Base-by-base conservation (phyloP, 2,113 vertebrate genomes). In the Ptilorrhoa leucosticta region DNA sequence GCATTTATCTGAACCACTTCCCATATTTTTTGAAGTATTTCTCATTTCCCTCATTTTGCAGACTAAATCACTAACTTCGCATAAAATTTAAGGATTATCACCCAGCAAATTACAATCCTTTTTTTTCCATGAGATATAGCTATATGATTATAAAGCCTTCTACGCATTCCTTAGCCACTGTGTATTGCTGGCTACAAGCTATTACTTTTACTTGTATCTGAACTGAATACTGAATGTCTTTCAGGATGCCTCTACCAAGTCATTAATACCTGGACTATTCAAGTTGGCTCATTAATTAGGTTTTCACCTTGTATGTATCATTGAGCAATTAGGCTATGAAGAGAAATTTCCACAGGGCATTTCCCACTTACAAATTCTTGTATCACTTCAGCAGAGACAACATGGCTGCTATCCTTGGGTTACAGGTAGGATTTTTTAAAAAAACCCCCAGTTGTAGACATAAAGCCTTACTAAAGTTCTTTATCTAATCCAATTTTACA, bases 401-500 rank as follows among this genome's bases (percentile, higher is more conserved):
- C 35, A 22, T 51, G 40, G 72, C 64, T 88, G 47, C 42, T 90
- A 20, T n/a, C 50, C 50, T 76, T 26, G 12, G 11, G 39, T 47
- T 86, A 76, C 18, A 45, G 50, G 15, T 3, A 50, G 68, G n/a
- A 66, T 24, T 10, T 14, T 22, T 23, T 9, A 5, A 19, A 51
- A 44, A 58, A 16, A 42, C 54, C 54, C 56, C 13, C 39, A 61
- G 9, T 28, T 56, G 70, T 53, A 81, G 42, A 30, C 69, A 44
- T 28, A 40, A 2, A 85, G 45, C 48, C 54, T 91, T 85, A 69
- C 30, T 90, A 28, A 61, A 27, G 57, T 72, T 87, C 83, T 85
- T 90, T 42, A 79, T 87, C 66, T 96, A 94, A 95, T 91, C 89
- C 78, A 93, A 16, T 96, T 96, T 89, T 89, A 91, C 56, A 93